These are phyloP conservation scores for Sinosuthora webbiana DNA, from an alignment of 2,113 vertebrate genomes.

Conservation along the genomic window DNA sequence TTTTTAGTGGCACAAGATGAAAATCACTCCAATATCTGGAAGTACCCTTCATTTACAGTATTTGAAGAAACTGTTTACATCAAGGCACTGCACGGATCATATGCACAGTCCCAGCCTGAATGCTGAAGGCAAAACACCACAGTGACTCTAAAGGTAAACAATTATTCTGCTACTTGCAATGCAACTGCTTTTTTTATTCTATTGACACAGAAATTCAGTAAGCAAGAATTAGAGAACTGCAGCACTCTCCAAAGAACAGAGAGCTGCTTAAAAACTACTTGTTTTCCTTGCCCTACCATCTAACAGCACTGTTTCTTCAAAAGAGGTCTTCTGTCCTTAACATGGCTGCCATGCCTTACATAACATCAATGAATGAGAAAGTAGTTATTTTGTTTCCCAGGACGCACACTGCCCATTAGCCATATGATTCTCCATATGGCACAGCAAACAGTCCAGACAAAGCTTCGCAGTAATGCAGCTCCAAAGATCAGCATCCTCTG, in stretches of 20 bases:
- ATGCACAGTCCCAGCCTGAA: not conserved
- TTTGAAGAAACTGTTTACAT: not conserved
- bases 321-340: slow-evolving; percentile 35
- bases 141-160: not conserved
- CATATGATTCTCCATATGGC: not conserved
- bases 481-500: not conserved
- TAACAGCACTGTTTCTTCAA: slow-evolving; percentile 30
- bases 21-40: not conserved
- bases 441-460: not conserved
- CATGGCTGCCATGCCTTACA: slow-evolving; percentile 61
- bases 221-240: not conserved
- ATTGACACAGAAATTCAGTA: not conserved
- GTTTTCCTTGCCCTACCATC: not conserved
- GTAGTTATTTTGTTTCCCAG: not conserved
- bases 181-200: not conserved
- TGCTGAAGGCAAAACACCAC: not conserved
- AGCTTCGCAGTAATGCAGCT: not conserved
- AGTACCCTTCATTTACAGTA: not conserved
- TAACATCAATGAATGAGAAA: slow-evolving; percentile 36
- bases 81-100: not conserved
- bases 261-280: not conserved
- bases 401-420: not conserved
- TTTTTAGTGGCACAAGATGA: not conserved
- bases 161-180: not conserved
- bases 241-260: not conserved